These are phyloP conservation scores for Pseudomyrmex sp. DNA, from an alignment of 1,140 invertebrate species.

Conservation along the genomic window DNA sequence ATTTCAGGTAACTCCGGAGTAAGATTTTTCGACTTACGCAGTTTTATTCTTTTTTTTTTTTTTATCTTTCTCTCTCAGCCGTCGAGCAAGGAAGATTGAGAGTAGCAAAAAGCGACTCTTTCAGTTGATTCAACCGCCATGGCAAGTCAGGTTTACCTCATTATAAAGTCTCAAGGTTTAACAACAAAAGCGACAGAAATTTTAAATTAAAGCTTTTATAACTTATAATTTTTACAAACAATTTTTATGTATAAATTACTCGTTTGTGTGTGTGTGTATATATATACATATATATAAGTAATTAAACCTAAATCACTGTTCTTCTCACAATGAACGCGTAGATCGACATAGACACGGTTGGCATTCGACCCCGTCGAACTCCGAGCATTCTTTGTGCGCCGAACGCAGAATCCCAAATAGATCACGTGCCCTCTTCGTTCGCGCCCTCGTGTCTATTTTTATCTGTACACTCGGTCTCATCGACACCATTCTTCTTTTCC, in stretches of 20 bases:
- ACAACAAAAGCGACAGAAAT: slow-evolving; percentile 12
- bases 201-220: not conserved
- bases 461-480: slow-evolving; percentile 63
- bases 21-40: slow-evolving; percentile 46
- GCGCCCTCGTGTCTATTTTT: slow-evolving; percentile 67
- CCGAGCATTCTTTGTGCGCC: slow-evolving; percentile 75
- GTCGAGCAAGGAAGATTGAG: slow-evolving; percentile 53
- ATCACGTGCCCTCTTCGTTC: slow-evolving; percentile 64
- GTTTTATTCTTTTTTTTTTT: slow-evolving; percentile 4
- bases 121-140: slow-evolving; percentile 41
- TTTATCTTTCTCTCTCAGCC: slow-evolving; percentile 26
- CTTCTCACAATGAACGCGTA: not conserved
- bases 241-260: not conserved
- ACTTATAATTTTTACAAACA: not conserved
- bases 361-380: slow-evolving; percentile 76
- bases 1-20: slow-evolving; percentile 50
- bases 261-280: not conserved
- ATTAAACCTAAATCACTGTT: not conserved
- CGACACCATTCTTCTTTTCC: slow-evolving; percentile 48
- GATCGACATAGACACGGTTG: slow-evolving; percentile 14
- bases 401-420: slow-evolving; percentile 75
- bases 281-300: not conserved
- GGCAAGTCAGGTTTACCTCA: slow-evolving; percentile 35
- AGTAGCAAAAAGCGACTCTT: slow-evolving; percentile 52
- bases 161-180: slow-evolving; percentile 39